Percentiles rank a stretch among this genome's conserved stretches.
These are phyloP conservation scores for Criorhina ranunculi DNA, from an alignment of 2,888 invertebrate species.

Conservation along the genomic window DNA sequence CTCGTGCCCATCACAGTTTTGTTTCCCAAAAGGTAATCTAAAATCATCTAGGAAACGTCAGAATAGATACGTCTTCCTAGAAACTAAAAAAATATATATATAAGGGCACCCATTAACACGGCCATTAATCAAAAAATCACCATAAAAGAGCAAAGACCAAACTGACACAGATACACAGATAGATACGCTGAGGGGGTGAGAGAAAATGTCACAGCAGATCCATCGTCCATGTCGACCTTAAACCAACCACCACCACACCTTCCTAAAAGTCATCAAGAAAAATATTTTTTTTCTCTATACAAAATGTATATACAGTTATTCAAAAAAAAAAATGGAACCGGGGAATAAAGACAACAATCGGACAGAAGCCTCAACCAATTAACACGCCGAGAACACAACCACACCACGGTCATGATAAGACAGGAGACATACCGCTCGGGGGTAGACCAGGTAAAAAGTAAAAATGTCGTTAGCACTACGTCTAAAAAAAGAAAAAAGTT, in stretches of 20 bases:
- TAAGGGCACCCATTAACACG: constrained; percentile 51
- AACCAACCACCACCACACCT: constrained; percentile 4
- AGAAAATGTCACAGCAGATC: constrained; percentile 27
- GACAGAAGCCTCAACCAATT: constrained; percentile 75
- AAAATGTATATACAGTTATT: constrained; percentile 16
- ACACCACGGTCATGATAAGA: constrained; percentile 50
- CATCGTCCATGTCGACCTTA: constrained; percentile 7
- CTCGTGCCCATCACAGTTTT: constrained; percentile 8
- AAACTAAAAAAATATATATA: constrained; percentile 21
- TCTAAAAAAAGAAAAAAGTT: constrained; percentile 56
- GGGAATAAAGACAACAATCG: constrained; percentile 72
- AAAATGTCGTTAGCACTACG: constrained; percentile 73
- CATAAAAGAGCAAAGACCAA: constrained; percentile 17
- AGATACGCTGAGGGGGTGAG: too few species aligned
- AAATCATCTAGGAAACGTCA: constrained; percentile 34
- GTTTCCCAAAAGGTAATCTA: constrained; percentile 22
- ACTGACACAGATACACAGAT: not conserved
- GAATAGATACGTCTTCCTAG: constrained; percentile 41
- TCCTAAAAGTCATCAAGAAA: constrained; percentile 40
- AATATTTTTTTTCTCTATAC: constrained; percentile 20
- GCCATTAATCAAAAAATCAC: constrained; percentile 63
- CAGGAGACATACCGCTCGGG: constrained; percentile 14
- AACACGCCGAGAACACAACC: constrained; percentile 68
- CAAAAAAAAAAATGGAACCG: constrained; percentile 1
- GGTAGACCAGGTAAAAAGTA: constrained; percentile 51